Evolutionary conservation across 2,797 vertebrate species (phyloP).

Genomic region (Valencia hispanica): DNA sequence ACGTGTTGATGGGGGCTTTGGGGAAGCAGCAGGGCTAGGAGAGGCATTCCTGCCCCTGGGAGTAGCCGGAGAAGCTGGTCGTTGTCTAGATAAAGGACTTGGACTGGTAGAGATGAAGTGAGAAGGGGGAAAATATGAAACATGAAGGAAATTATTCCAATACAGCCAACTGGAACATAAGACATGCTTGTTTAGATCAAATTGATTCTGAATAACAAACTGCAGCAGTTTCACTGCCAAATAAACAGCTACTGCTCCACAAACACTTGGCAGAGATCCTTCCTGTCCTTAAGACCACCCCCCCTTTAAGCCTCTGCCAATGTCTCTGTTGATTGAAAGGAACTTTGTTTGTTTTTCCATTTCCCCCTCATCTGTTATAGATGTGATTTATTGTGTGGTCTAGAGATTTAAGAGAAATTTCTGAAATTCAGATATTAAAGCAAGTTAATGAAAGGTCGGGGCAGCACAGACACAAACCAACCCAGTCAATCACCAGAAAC

Average conservation of each 20-base stretch:
- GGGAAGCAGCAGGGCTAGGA: slow-evolving; percentile 77
- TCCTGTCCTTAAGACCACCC: not conserved
- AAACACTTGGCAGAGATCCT: slow-evolving; percentile 10
- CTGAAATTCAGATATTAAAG: slow-evolving; percentile 17
- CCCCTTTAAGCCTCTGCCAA: not conserved
- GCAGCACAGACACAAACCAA: slow-evolving; percentile 29
- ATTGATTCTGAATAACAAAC: slow-evolving; percentile 24
- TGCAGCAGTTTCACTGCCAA: slow-evolving; percentile 26
- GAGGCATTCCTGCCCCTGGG: slow-evolving; percentile 81
- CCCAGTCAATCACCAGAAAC: slow-evolving; percentile 15
- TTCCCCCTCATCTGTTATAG: slow-evolving; percentile 8
- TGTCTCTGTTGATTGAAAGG: slow-evolving; percentile 35
- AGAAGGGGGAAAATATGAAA: not conserved
- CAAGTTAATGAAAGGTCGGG: slow-evolving; percentile 4
- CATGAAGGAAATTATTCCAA: not conserved
- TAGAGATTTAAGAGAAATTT: slow-evolving; percentile 4
- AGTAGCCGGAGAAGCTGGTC: slow-evolving; percentile 85
- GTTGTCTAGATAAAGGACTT: slow-evolving; percentile 86
- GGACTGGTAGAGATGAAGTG: slow-evolving; percentile 59
- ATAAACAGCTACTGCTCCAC: slow-evolving; percentile 20
- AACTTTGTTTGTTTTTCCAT: slow-evolving; percentile 9
- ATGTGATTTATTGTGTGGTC: slow-evolving; percentile 36
- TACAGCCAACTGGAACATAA: not conserved
- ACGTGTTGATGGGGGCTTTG: slow-evolving; percentile 74
- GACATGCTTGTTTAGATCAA: not conserved